Evolutionary conservation across 1,140 invertebrate genomes (phyloP).

Genomic region (Ostrea edulis): DNA sequence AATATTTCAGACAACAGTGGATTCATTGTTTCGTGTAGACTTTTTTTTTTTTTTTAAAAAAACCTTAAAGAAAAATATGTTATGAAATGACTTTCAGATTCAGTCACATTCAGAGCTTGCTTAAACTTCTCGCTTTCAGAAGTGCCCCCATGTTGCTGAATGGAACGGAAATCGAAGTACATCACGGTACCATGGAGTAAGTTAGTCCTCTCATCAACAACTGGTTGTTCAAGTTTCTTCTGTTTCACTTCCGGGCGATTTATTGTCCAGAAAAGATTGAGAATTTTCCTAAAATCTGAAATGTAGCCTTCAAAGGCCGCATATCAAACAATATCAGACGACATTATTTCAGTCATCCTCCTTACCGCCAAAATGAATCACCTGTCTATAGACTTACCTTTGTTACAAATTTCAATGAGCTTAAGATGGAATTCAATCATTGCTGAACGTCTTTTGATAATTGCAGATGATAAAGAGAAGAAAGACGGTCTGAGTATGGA

Average conservation of each 20-base stretch:
- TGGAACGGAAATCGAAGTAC: not conserved
- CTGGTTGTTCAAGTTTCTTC: not conserved
- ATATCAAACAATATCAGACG: not conserved
- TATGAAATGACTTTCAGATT: no score
- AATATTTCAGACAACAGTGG: no score
- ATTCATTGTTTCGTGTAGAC: no score
- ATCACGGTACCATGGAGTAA: slow-evolving; percentile 18
- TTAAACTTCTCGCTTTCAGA: slow-evolving; percentile 20
- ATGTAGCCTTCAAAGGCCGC: not conserved
- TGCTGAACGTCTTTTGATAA: not conserved
- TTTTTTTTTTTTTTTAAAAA: no score
- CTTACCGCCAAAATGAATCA: not conserved
- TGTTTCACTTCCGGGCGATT: not conserved
- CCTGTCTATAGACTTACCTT: not conserved
- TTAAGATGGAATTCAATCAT: not conserved
- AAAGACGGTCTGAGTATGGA: not conserved
- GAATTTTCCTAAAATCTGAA: not conserved
- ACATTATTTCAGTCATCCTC: not conserved
- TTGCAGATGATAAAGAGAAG: slow-evolving; percentile 22
- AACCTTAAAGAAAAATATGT: no score
- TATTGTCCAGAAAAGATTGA: not conserved
- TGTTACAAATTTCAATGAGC: not conserved
- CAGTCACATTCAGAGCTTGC: not conserved
- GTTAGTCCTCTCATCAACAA: not conserved
- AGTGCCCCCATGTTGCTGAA: not conserved